Percentiles rank a stretch among this genome's conserved stretches.
These are phyloP conservation scores for Phymatocera aterrima DNA, from an alignment of 2,888 invertebrate genomes.

Conservation along the genomic window DNA sequence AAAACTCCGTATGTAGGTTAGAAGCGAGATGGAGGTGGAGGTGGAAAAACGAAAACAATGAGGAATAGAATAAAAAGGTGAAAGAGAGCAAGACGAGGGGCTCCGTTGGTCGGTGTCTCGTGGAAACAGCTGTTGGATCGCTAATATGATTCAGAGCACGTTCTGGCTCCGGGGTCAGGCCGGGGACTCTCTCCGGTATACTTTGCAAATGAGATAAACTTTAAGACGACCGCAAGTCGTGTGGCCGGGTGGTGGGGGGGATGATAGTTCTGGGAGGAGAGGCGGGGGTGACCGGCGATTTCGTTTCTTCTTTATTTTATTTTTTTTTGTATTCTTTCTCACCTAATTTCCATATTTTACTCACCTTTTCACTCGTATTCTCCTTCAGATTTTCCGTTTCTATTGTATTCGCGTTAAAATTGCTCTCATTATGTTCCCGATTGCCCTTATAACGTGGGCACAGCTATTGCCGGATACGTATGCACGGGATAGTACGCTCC, in stretches of 20 bases:
- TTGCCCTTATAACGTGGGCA: too few relatives aligned
- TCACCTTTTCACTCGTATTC: too few relatives aligned
- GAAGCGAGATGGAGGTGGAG: neutral
- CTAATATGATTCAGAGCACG: conserved; percentile 45
- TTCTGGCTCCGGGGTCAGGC: conserved; percentile 43
- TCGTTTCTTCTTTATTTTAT: too few relatives aligned
- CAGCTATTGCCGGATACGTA: too few relatives aligned
- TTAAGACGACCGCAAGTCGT: conserved; percentile 15
- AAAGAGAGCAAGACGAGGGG: conserved; percentile 12
- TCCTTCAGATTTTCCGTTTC: neutral
- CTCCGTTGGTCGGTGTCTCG: conserved; percentile 19
- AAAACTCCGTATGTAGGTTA: neutral
- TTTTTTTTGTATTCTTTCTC: too few relatives aligned
- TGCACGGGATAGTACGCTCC: too few relatives aligned
- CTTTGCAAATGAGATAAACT: conserved; percentile 43
- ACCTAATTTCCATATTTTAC: too few relatives aligned
- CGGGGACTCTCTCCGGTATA: conserved; percentile 1
- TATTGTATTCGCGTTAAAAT: too few relatives aligned
- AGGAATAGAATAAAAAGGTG: neutral
- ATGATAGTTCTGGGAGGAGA: neutral
- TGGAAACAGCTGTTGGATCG: conserved; percentile 39
- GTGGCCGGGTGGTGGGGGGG: neutral
- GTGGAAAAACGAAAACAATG: neutral
- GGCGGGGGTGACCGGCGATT: too few relatives aligned
- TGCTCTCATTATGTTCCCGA: too few relatives aligned